Percentiles rank a stretch among this genome's conserved stretches.
Evolutionary conservation across 2,113 vertebrate genomes (phyloP).

Genomic region (Dolichallabes microphthalmus): DNA sequence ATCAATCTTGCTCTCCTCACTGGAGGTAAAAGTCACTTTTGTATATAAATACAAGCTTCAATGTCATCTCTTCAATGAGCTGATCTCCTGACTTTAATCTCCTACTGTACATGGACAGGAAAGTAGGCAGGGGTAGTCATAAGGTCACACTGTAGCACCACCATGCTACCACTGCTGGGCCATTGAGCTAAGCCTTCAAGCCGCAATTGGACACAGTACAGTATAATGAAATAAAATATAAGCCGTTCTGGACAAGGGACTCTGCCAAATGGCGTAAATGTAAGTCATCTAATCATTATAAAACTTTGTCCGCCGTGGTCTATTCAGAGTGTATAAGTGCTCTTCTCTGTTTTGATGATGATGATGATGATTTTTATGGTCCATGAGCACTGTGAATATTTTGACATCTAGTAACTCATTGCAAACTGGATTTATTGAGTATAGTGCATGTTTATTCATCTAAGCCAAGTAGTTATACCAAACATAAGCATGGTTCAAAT

Average conservation of each 20-base stretch:
- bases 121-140: not conserved
- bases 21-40: not conserved
- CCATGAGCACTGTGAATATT: not conserved
- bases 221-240: too few species aligned
- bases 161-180: too few species aligned
- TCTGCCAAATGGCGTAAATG: too few species aligned
- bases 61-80: not conserved
- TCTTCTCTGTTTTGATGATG: not conserved
- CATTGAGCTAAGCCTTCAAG: too few species aligned
- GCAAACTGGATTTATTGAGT: not conserved
- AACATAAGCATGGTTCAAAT: not conserved
- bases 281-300: not conserved
- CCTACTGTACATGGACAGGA: not conserved
- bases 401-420: not conserved
- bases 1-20: not conserved
- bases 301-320: not conserved
- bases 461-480: not conserved
- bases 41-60: not conserved
- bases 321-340: not conserved
- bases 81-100: too few species aligned
- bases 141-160: too few species aligned
- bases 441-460: not conserved
- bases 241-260: too few species aligned
- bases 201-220: too few species aligned
- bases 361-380: not conserved